Evolutionary conservation across 2,797 vertebrate genomes (phyloP).

Genomic region (Champsocephalus esox): DNA sequence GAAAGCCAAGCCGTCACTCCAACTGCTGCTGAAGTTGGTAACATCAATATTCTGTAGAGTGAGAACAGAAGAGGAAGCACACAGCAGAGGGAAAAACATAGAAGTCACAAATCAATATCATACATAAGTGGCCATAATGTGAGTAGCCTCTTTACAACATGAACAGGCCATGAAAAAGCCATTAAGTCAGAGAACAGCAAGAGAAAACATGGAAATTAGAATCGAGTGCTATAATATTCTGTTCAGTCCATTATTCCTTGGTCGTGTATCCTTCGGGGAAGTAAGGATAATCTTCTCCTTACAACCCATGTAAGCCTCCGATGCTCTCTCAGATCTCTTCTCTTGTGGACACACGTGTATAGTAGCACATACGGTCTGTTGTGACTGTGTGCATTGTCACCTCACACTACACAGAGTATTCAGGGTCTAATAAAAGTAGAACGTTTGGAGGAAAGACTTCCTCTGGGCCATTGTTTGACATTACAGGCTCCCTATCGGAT

Average conservation of each 20-base stretch:
- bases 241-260: conserved; percentile 38
- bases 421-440: conserved; percentile 49
- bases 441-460: conserved; percentile 61
- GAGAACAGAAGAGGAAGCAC: neutral
- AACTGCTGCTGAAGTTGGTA: conserved; percentile 96
- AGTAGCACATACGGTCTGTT: conserved; percentile 61
- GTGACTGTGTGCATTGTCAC: conserved; percentile 43
- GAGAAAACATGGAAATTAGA: conserved; percentile 43
- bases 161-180: conserved; percentile 22
- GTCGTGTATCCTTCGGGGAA: conserved; percentile 27
- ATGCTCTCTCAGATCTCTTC: conserved; percentile 42
- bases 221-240: conserved; percentile 19
- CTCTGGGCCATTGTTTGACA: conserved; percentile 67
- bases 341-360: conserved; percentile 56
- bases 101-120: conserved; percentile 29
- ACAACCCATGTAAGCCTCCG: conserved; percentile 23
- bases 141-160: conserved; percentile 23
- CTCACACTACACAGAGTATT: conserved; percentile 30
- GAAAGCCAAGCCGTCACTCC: conserved; percentile 93
- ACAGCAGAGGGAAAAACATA: neutral
- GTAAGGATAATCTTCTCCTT: conserved; percentile 29
- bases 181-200: conserved; percentile 49
- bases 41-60: conserved; percentile 87
- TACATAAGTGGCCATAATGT: conserved; percentile 21
- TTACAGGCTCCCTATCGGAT: conserved; percentile 38